Base-by-base conservation (phyloP, 2,797 vertebrate species). In the Masticophis lateralis region DNA sequence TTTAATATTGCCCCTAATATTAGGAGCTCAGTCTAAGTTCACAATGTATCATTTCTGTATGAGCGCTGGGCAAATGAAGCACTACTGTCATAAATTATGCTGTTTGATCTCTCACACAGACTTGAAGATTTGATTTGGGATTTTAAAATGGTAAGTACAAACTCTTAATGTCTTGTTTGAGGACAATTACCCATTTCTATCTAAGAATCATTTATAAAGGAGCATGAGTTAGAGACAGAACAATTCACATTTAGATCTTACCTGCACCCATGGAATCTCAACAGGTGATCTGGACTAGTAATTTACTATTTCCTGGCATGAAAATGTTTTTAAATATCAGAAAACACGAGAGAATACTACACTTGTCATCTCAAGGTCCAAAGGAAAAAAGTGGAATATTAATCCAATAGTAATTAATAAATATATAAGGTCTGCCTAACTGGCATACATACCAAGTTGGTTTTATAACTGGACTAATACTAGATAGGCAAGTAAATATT, bases 121-220 rank as follows among this genome's bases (percentile, higher is more conserved):
- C 90, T 93, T 94, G 94, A 97, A 97, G 96, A 37, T 92, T 94
- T 93, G 87, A 91, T 37, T 20, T 59, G 86, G 16, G 94, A 95
- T 94, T 95, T 95, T 96, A 97, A 97, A 96, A 98, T 99, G 99
- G 99, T 99, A 97, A 99, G 99, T 98, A 43, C 20, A 91, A 69
- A 0, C 4, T 20, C 90, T 53, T 92, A 94, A 1, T n/a, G 59
- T 91, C 27, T 89, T 92, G 87, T 20, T 53, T 93, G 56, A 0
- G 3, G 11, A 92, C 0, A 5, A 0, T 11, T 83, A 88, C 60
- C 79, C 47, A 69, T 43, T 57, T 57, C 7, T 22, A 91, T 25
- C 10, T 55, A 92, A 88, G 87, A 94, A 74, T 91, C 28, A 55
- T 28, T 25, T 56, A 74, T 18, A 16, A 87, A 47, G 22, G 43